Evolutionary conservation across 2,888 invertebrate species (phyloP).

Genomic region (Icerya purchasi): DNA sequence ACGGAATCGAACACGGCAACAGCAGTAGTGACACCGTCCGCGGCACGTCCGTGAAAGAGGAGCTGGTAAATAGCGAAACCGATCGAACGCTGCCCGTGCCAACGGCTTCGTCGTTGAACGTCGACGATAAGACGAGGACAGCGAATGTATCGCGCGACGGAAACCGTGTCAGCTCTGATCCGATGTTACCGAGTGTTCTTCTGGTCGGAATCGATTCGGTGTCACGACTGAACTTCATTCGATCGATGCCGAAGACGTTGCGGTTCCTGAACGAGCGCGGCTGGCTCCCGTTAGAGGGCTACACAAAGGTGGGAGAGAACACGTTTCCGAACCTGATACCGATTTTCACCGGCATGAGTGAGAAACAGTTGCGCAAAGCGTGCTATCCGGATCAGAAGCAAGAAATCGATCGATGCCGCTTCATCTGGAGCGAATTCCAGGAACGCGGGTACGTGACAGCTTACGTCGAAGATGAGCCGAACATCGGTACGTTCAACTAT

Average conservation of each 20-base stretch:
- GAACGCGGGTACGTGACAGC: constrained; percentile 43
- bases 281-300: constrained; percentile 52
- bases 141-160: too few species aligned
- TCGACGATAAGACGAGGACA: too few species aligned
- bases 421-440: constrained; percentile 55
- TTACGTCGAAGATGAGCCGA: constrained; percentile 53
- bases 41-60: too few species aligned
- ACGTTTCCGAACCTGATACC: constrained; percentile 81
- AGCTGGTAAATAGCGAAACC: too few species aligned
- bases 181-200: constrained; percentile 35
- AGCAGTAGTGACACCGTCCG: too few species aligned
- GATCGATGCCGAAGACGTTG: constrained; percentile 51
- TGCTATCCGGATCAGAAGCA: constrained; percentile 23
- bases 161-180: too few species aligned
- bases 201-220: constrained; percentile 70
- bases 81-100: too few species aligned
- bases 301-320: constrained; percentile 63
- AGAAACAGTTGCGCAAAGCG: constrained; percentile 15
- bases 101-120: too few species aligned
- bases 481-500: constrained; percentile 53
- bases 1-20: too few species aligned
- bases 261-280: constrained; percentile 40
- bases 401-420: constrained; percentile 40
- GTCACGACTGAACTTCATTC: constrained; percentile 51
- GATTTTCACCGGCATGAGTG: constrained; percentile 42